These are phyloP conservation scores for Ammodytes dubius DNA, from an alignment of 2,113 vertebrate species.

Conservation along the genomic window DNA sequence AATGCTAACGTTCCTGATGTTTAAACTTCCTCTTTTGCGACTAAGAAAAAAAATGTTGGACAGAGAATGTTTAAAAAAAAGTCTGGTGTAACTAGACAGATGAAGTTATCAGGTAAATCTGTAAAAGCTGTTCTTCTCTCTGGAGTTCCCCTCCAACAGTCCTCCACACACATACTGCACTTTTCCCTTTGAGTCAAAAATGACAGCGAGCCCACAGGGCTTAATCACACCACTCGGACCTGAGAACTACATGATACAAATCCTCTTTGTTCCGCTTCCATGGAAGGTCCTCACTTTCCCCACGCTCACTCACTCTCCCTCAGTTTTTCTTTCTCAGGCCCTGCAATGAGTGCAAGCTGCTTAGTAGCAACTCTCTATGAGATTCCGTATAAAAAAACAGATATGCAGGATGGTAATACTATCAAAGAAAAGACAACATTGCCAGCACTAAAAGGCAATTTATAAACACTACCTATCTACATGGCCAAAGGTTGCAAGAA, in stretches of 20 bases:
- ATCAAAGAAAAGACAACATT: not conserved
- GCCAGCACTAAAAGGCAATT: not conserved
- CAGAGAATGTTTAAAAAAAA: not conserved
- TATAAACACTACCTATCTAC: not conserved
- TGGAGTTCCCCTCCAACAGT: slow-evolving; percentile 56
- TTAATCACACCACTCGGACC: slow-evolving; percentile 70
- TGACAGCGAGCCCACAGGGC: slow-evolving; percentile 63
- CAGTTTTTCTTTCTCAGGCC: slow-evolving; percentile 31
- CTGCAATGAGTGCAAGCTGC: slow-evolving; percentile 33
- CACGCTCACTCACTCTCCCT: slow-evolving; percentile 24
- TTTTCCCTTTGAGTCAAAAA: slow-evolving; percentile 63
- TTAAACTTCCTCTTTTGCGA: slow-evolving; percentile 37
- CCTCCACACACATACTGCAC: slow-evolving; percentile 64
- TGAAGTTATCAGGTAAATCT: slow-evolving; percentile 59
- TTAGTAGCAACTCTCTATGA: slow-evolving; percentile 12
- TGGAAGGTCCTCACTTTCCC: slow-evolving; percentile 30
- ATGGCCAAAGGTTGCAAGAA: slow-evolving; percentile 7
- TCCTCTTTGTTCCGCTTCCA: slow-evolving; percentile 48
- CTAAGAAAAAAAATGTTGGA: not conserved
- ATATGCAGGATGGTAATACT: not conserved
- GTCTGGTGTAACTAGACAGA: slow-evolving; percentile 46
- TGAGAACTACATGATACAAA: slow-evolving; percentile 71
- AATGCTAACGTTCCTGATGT: slow-evolving; percentile 34
- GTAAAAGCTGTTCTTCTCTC: slow-evolving; percentile 61
- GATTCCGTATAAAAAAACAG: not conserved